Conservation (phyloP, 1,140 invertebrate species). For the Acyrthosiphon pisum region DNA sequence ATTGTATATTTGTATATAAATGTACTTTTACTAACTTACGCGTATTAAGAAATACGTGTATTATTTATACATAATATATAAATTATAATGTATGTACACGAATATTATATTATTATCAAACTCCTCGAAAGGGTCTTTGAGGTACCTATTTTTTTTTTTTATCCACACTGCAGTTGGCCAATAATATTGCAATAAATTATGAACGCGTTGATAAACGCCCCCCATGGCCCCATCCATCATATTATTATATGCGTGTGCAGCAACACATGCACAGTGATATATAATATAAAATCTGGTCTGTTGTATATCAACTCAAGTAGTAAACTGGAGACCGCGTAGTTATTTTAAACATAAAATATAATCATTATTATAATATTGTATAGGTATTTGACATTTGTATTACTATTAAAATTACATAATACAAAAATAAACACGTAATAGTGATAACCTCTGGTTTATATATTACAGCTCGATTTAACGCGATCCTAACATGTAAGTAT, state of each 20-base stretch:
- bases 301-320: background rate
- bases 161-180: background rate
- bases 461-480: background rate
- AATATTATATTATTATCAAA: background rate
- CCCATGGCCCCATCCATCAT: background rate
- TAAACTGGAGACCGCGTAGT: background rate
- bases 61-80: background rate
- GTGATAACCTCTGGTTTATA: background rate
- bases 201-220: background rate
- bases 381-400: background rate
- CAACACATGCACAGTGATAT: background rate
- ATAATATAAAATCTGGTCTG: background rate
- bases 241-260: background rate
- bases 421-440: background rate
- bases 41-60: background rate
- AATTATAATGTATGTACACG: background rate
- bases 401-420: background rate
- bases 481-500: background rate
- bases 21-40: background rate
- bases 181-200: background rate
- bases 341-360: background rate
- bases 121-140: background rate
- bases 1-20: background rate
- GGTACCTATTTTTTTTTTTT: background rate
- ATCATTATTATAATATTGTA: background rate